phyloP scores from a whole-genome alignment of 2,888 invertebrate species.

The Horisme vitalbata region DNA sequence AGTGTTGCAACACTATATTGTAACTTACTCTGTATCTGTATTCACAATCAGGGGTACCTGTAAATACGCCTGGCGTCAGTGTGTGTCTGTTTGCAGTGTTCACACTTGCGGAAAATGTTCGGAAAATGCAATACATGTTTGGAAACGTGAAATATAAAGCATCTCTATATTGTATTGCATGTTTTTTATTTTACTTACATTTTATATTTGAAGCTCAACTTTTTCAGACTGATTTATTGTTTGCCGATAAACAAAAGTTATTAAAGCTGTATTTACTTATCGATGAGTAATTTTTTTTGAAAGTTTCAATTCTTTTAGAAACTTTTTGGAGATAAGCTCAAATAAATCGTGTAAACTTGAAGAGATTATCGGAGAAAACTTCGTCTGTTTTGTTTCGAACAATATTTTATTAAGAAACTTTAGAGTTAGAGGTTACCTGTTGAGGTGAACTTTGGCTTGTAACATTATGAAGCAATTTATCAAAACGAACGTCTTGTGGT shows the following conservation, averaged over 20 bases:
- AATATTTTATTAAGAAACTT: slow-evolving; percentile 28
- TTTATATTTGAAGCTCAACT: background rate
- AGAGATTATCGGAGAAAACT: slow-evolving; percentile 19
- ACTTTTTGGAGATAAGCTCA: background rate
- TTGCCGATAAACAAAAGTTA: too few species aligned
- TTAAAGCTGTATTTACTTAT: too few species aligned
- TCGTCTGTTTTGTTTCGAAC: slow-evolving; percentile 20
- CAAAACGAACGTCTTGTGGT: too few species aligned
- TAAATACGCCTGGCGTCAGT: slow-evolving; percentile 28
- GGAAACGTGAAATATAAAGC: slow-evolving; percentile 5
- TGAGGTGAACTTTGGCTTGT: slow-evolving; percentile 24
- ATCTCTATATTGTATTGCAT: background rate
- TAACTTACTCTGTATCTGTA: slow-evolving; percentile 14
- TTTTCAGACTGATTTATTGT: background rate
- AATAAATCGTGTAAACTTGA: slow-evolving; percentile 3
- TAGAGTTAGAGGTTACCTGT: slow-evolving; percentile 27
- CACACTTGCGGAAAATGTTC: slow-evolving; percentile 28
- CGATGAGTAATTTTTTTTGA: too few species aligned
- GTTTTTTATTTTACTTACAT: background rate
- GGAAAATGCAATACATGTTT: slow-evolving; percentile 28
- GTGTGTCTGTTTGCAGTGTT: slow-evolving; percentile 29
- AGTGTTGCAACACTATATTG: slow-evolving; percentile 1
- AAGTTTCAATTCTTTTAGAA: too few species aligned
- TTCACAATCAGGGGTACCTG: slow-evolving; percentile 37
- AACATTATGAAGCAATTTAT: slow-evolving; percentile 1